phyloP scores from a whole-genome alignment of 2,888 invertebrate genomes.

The Neoascia interrupta region DNA sequence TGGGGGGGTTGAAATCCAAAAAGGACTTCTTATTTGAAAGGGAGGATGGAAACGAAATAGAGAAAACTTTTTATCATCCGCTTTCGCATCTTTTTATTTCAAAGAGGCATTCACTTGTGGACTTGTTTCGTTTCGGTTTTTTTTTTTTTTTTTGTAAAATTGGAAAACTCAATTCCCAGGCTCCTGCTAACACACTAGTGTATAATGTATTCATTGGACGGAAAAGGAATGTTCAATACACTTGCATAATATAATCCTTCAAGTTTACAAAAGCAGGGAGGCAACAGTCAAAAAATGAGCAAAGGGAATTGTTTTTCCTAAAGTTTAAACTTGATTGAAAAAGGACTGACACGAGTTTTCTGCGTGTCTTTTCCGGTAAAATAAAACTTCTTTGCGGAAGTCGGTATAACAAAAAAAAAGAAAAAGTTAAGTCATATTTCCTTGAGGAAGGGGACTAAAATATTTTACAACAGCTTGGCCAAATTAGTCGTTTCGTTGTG shows the following conservation, averaged over 20 bases:
- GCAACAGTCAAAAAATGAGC: slow-evolving; percentile 7
- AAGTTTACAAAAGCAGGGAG: not conserved
- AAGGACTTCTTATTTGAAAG: slow-evolving; percentile 43
- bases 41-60: slow-evolving; percentile 12
- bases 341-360: slow-evolving; percentile 1
- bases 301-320: slow-evolving; percentile 24
- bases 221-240: slow-evolving; percentile 55
- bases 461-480: no score
- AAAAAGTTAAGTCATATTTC: no score
- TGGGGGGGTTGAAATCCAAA: slow-evolving; percentile 5
- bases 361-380: not conserved
- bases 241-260: slow-evolving; percentile 50
- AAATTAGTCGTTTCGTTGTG: no score
- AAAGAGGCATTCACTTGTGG: slow-evolving; percentile 58
- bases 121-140: slow-evolving; percentile 16
- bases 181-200: slow-evolving; percentile 55
- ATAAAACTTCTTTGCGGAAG: slow-evolving; percentile 16
- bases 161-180: slow-evolving; percentile 67
- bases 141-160: slow-evolving; percentile 36
- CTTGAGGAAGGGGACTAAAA: no score
- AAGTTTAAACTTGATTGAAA: not conserved
- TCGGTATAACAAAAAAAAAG: no score
- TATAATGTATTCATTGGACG: slow-evolving; percentile 66
- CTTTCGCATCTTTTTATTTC: slow-evolving; percentile 41
- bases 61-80: slow-evolving; percentile 65